These are phyloP conservation scores for Salmo trutta DNA, from an alignment of 2,797 vertebrate genomes.

Conservation along the genomic window DNA sequence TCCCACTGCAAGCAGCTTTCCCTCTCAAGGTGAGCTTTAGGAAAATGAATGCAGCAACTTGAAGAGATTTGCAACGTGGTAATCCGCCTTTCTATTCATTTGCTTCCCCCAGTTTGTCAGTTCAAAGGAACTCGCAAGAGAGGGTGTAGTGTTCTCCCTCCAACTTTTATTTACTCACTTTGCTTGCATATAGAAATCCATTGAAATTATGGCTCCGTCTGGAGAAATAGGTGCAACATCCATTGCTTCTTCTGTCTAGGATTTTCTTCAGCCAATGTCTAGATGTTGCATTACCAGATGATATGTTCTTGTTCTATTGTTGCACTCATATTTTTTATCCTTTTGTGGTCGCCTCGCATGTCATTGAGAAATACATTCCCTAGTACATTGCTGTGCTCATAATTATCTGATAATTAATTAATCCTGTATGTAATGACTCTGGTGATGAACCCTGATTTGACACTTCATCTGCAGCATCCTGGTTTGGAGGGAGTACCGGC, in stretches of 20 bases:
- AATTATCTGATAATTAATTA: neutral
- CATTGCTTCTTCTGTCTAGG: neutral
- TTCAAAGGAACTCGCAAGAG: conserved; percentile 49
- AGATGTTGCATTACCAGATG: neutral
- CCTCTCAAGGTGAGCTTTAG: conserved; percentile 69
- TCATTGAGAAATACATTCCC: conserved; percentile 4
- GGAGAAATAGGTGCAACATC: conserved; percentile 6
- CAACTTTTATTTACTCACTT: conserved; percentile 45
- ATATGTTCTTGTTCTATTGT: neutral
- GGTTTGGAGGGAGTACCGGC: conserved; percentile 1
- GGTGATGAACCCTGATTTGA: conserved; percentile 22
- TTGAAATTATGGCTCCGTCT: conserved; percentile 30
- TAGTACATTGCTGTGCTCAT: conserved; percentile 10
- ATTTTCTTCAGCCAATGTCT: neutral
- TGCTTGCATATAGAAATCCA: conserved; percentile 24
- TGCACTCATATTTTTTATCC: neutral
- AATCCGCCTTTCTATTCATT: conserved; percentile 70
- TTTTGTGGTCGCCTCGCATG: too few species aligned
- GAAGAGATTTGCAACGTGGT: conserved; percentile 57
- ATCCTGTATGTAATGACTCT: conserved; percentile 11
- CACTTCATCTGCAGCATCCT: conserved; percentile 3
- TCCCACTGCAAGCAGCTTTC: conserved; percentile 68
- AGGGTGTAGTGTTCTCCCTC: conserved; percentile 38
- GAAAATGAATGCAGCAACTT: conserved; percentile 66
- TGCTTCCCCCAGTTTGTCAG: conserved; percentile 49